Base-by-base conservation (phyloP, 2,888 invertebrate genomes). In the Aromia moschata region DNA sequence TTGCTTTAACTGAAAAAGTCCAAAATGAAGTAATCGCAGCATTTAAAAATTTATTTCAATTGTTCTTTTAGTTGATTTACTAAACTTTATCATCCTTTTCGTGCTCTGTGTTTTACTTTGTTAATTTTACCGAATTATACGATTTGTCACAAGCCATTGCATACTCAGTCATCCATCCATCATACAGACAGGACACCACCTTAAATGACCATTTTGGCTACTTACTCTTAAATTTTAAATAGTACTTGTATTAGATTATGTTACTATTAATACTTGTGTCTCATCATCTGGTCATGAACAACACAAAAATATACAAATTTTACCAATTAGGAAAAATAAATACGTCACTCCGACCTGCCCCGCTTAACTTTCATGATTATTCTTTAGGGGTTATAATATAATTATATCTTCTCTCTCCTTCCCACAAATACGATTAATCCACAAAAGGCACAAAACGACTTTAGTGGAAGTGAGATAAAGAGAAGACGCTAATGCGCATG, bases 281-380 rank as follows among this genome's bases (percentile, higher is more conserved):
- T 40, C 38, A 40, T 40, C 16, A 40, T 40, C 9, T 9, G 16
- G 14, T 12, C 14, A 40, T 10, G 1, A 40, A 40, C 14, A 7
- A 40, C 38, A 10, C 14, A 10, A 40, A 16, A 40, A 40, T 15
- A 43, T 2, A 38, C 5, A 15, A 5, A 12, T 12, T 14, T 1
- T 37, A 37, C 14, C 12, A 37, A 14, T 37, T 37, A 12, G 14
- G 11, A 37, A 37, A 37, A 37, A 37, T 37, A 37, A 37, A 37
- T 37, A 4, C 15, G 37, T 37, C n/a, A 37, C 37, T 14, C 2
- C 9, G 25, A 25, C 25, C 25, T 25, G 7, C 25, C 25, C 25
- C 25, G 25, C 25, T 5, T 25, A 25, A 25, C 25, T 5, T 7
- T 25, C n/a, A n/a, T n/a, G n/a, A n/a, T 25, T 7, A 7, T 25